These are phyloP conservation scores for pig (Sus scrofa) DNA, from an alignment of 2,113 vertebrate species.

Conservation along the genomic window DNA sequence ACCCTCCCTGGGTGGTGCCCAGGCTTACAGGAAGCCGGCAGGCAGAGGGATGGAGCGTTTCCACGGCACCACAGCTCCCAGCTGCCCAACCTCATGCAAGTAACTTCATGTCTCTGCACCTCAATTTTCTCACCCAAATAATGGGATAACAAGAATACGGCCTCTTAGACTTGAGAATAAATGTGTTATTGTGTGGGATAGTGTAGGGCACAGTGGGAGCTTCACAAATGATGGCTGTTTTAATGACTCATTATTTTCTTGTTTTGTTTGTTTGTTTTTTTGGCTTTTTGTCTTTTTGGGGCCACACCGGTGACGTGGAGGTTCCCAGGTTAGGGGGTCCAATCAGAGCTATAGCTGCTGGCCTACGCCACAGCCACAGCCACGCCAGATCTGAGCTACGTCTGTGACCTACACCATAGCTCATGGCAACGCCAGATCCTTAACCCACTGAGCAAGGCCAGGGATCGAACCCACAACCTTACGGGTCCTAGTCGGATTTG, in stretches of 20 bases:
- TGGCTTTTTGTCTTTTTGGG: too few relatives aligned
- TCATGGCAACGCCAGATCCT: too few relatives aligned
- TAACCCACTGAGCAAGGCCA: too few relatives aligned
- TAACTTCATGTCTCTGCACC: neutral
- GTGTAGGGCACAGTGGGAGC: neutral
- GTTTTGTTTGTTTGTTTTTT: too few relatives aligned
- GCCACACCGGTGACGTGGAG: too few relatives aligned
- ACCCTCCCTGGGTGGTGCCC: neutral
- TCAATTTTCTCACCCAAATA: neutral
- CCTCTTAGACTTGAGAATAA: neutral
- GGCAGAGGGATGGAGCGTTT: neutral
- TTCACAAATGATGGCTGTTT: neutral
- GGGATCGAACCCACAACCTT: too few relatives aligned
- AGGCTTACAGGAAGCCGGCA: neutral
- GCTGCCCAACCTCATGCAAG: rapidly evolving
- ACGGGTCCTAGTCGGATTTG: too few relatives aligned
- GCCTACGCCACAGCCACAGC: too few relatives aligned
- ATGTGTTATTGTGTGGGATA: neutral
- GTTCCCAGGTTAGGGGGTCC: too few relatives aligned
- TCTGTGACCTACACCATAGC: too few relatives aligned
- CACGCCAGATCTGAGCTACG: too few relatives aligned
- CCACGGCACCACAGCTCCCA: neutral
- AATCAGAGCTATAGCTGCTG: too few relatives aligned
- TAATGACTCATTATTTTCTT: neutral
- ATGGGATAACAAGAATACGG: neutral